Evolutionary conservation across 2,113 vertebrate genomes (phyloP).

Genomic region (Ptychochromis oligacanthus): DNA sequence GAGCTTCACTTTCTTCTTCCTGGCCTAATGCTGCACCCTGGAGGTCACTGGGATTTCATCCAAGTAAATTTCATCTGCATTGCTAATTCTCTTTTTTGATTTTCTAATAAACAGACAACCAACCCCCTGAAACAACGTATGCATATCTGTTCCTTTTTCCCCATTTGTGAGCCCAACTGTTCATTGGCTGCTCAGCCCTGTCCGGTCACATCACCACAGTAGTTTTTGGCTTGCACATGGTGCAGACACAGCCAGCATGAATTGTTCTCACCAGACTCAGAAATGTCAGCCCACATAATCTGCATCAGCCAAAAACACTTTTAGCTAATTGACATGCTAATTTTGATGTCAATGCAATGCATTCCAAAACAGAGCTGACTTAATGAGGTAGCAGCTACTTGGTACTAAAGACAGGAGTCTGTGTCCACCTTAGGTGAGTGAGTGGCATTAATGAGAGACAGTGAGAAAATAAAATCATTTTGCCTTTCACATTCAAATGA

Average conservation of each 20-base stretch:
- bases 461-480: too few relatives aligned
- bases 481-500: too few relatives aligned
- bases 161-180: not conserved
- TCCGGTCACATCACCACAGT: not conserved
- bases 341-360: constrained; percentile 5
- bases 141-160: not conserved
- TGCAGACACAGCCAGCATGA: not conserved
- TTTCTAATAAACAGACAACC: constrained; percentile 8
- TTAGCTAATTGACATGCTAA: constrained; percentile 40
- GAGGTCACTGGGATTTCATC: not conserved
- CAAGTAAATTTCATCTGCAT: constrained; percentile 2
- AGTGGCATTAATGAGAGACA: not conserved
- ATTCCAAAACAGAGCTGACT: not conserved
- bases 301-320: constrained; percentile 22
- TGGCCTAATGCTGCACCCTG: not conserved
- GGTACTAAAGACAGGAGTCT: not conserved
- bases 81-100: not conserved
- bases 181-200: not conserved
- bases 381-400: not conserved
- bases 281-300: constrained; percentile 16
- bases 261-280: constrained; percentile 8
- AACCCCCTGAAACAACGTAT: not conserved
- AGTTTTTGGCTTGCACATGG: constrained; percentile 8
- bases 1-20: not conserved
- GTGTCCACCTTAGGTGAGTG: not conserved